A percentile compares a stretch with the other conserved stretches of the same genome.
These are phyloP conservation scores for Nannoperca obscura DNA, from an alignment of 2,797 vertebrate genomes.

Conservation along the genomic window DNA sequence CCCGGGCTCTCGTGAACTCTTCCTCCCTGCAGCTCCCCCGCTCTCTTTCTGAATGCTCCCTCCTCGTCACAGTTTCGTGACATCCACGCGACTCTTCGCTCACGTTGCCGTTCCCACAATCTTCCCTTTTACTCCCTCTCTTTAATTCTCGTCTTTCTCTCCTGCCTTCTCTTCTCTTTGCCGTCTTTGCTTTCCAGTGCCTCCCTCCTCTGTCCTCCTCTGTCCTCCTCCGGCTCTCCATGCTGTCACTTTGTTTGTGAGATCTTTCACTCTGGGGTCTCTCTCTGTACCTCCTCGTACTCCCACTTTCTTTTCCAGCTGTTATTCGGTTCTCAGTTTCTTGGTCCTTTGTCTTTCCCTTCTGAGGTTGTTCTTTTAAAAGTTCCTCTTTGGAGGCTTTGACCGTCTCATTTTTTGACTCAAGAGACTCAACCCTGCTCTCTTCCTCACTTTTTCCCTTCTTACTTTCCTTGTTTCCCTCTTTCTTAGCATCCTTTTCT, in stretches of 20 bases:
- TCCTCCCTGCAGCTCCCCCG: slow-evolving; percentile 1
- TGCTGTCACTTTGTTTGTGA: neutral
- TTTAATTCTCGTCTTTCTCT: neutral
- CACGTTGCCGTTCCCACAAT: neutral
- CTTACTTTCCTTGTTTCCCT: slow-evolving; percentile 22
- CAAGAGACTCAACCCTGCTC: neutral
- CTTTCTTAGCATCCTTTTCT: slow-evolving; percentile 1
- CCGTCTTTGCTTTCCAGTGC: slow-evolving; percentile 47
- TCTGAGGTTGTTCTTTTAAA: slow-evolving; percentile 44
- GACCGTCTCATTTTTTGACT: neutral
- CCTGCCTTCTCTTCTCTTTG: slow-evolving; percentile 21
- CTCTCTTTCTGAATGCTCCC: slow-evolving; percentile 25
- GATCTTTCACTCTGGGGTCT: neutral
- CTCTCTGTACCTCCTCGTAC: slow-evolving; percentile 15
- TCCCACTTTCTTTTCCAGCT: slow-evolving; percentile 43
- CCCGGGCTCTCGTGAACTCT: slow-evolving; percentile 17
- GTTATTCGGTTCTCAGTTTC: slow-evolving; percentile 52
- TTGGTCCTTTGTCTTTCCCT: slow-evolving; percentile 63
- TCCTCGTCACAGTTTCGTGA: neutral
- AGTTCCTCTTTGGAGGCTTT: slow-evolving; percentile 35
- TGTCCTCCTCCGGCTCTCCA: slow-evolving; percentile 24
- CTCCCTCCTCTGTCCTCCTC: slow-evolving; percentile 45
- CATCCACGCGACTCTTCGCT: slow-evolving; percentile 28
- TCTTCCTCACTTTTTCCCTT: slow-evolving; percentile 25
- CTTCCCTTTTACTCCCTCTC: neutral